Percentiles rank a stretch among this genome's conserved stretches.
phyloP scores from a whole-genome alignment of 2,797 vertebrate species.

The Threskiornis aethiopicus region DNA sequence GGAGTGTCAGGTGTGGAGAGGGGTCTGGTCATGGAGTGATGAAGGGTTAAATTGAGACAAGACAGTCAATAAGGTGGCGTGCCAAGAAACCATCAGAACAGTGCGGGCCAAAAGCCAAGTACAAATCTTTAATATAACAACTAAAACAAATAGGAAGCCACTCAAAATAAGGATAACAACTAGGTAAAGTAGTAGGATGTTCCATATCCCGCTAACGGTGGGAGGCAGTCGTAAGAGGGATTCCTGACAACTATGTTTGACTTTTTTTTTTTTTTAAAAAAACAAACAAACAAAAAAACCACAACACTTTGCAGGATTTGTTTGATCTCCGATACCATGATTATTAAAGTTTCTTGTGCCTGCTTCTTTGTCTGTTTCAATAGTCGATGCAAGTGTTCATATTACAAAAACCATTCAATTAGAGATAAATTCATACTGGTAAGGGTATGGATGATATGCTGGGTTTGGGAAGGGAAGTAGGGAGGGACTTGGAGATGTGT shows the following conservation, averaged over 20 bases:
- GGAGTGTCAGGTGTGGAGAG: not conserved
- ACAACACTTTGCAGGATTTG: not conserved
- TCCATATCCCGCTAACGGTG: not conserved
- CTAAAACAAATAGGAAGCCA: not conserved
- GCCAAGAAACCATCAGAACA: not conserved
- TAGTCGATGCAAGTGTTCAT: not conserved
- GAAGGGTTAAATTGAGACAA: not conserved
- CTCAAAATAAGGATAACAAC: not conserved
- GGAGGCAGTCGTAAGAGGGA: not conserved
- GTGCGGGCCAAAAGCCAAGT: not conserved
- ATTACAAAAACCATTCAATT: not conserved
- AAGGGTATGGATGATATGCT: not conserved
- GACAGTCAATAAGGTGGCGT: not conserved
- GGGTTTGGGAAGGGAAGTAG: not conserved
- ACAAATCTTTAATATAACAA: not conserved
- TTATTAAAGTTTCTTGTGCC: not conserved
- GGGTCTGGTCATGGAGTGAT: not conserved
- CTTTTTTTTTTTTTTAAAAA: too few relatives aligned
- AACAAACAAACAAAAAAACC: too few relatives aligned
- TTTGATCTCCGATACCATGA: not conserved
- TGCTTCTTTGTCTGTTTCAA: not conserved
- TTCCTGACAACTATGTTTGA: not conserved
- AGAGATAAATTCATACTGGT: not conserved
- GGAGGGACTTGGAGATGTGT: not conserved
- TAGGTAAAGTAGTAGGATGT: not conserved